Conservation (phyloP, 2,888 invertebrate genomes). For the Hanleya hanleyi region DNA sequence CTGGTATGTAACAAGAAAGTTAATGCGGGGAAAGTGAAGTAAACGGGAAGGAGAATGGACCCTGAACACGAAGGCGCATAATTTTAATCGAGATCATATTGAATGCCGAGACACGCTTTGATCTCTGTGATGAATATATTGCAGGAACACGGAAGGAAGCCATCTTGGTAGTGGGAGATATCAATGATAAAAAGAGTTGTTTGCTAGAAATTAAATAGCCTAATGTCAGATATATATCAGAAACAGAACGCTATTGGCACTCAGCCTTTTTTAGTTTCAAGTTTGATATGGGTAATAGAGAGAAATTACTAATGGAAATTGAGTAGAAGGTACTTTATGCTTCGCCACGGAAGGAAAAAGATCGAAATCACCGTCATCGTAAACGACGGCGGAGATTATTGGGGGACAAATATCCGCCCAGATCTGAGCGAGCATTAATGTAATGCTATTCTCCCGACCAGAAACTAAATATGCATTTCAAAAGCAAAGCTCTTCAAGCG, state of each 20-base stretch:
- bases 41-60: too few species aligned
- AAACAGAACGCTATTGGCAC: not conserved
- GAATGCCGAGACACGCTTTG: too few species aligned
- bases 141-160: too few species aligned
- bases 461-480: slow-evolving; percentile 12
- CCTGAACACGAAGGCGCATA: too few species aligned
- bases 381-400: not conserved
- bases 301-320: slow-evolving; percentile 8
- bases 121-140: too few species aligned
- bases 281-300: slow-evolving; percentile 7
- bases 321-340: slow-evolving; percentile 10
- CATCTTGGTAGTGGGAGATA: too few species aligned
- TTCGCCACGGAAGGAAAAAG: slow-evolving; percentile 4
- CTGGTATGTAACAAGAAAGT: too few species aligned
- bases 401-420: slow-evolving; percentile 4
- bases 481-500: not conserved
- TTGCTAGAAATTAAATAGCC: too few species aligned
- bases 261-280: not conserved
- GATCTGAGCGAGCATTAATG: slow-evolving; percentile 11
- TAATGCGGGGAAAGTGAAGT: too few species aligned
- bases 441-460: slow-evolving; percentile 1
- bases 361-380: slow-evolving; percentile 7
- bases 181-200: too few species aligned
- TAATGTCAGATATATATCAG: too few species aligned
- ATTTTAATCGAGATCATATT: too few species aligned